phyloP scores from a whole-genome alignment of 2,888 invertebrate species.

The Parascotia fuliginaria region DNA sequence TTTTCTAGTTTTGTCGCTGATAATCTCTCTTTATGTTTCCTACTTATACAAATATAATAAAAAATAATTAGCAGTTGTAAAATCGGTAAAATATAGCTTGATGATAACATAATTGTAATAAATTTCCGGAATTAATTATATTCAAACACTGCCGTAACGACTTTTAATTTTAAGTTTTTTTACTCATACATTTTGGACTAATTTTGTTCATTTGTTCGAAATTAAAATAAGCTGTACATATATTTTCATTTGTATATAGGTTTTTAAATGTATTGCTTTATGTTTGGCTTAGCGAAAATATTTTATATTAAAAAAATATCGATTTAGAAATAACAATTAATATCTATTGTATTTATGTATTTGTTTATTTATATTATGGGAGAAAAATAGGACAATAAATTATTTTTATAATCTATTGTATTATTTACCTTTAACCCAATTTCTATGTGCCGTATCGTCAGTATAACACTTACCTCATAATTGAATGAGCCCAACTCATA shows the following conservation, averaged over 20 bases:
- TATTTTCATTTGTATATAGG: slow-evolving; percentile 9
- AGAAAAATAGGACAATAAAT: slow-evolving; percentile 52
- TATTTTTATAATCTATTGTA: slow-evolving; percentile 37
- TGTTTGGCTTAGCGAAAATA: slow-evolving; percentile 9
- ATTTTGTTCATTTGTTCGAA: slow-evolving; percentile 9
- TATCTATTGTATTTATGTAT: slow-evolving; percentile 19
- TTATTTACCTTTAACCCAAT: not conserved
- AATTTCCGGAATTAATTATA: slow-evolving; percentile 12
- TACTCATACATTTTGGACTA: not conserved
- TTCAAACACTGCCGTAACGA: slow-evolving; percentile 29
- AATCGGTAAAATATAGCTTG: slow-evolving; percentile 1
- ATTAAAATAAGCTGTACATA: slow-evolving; percentile 4
- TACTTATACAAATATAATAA: too few species aligned
- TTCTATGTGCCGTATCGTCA: too few species aligned
- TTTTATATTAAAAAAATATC: slow-evolving; percentile 4
- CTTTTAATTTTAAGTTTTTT: slow-evolving; percentile 11
- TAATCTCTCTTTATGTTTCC: too few species aligned
- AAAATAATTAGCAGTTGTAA: slow-evolving; percentile 15
- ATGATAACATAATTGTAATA: slow-evolving; percentile 8
- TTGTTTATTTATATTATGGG: slow-evolving; percentile 35
- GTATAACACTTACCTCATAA: too few species aligned
- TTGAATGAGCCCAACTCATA: too few species aligned
- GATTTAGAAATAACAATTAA: slow-evolving; percentile 7
- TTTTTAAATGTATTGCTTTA: not conserved
- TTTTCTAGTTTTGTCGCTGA: too few species aligned